Conservation (phyloP, 2,113 vertebrate genomes). For the Saguinus midas region DNA sequence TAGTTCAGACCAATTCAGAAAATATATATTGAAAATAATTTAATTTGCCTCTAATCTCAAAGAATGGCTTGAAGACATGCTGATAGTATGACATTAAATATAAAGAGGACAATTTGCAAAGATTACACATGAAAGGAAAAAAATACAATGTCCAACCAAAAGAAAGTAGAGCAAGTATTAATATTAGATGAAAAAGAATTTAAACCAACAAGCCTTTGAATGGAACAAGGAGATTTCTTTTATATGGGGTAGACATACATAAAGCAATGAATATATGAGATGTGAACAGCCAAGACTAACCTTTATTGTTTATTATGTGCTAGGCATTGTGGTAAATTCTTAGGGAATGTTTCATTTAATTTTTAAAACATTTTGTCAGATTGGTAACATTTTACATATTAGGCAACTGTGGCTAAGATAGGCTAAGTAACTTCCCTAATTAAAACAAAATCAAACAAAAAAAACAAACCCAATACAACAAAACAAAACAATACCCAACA, state of each 20-base stretch:
- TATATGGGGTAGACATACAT: background rate
- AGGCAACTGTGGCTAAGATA: background rate
- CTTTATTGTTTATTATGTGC: background rate
- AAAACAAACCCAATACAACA: background rate
- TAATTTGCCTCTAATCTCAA: background rate
- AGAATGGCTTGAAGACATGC: background rate
- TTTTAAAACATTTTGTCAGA: background rate
- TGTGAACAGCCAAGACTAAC: background rate
- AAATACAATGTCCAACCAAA: background rate
- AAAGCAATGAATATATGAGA: background rate
- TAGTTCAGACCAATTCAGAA: background rate
- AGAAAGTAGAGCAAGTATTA: background rate
- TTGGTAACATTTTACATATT: background rate
- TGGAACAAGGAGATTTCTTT: background rate
- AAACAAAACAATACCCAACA: background rate
- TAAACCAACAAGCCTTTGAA: background rate
- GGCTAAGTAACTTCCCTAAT: background rate
- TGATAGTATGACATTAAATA: background rate
- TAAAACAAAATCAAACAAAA: background rate
- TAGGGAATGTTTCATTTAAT: background rate
- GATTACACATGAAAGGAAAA: background rate
- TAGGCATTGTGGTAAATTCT: background rate
- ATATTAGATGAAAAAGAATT: background rate
- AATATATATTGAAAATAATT: background rate
- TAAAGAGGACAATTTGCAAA: background rate